These are phyloP conservation scores for Leptogaster cylindrica DNA, from an alignment of 2,888 invertebrate genomes.

Conservation along the genomic window DNA sequence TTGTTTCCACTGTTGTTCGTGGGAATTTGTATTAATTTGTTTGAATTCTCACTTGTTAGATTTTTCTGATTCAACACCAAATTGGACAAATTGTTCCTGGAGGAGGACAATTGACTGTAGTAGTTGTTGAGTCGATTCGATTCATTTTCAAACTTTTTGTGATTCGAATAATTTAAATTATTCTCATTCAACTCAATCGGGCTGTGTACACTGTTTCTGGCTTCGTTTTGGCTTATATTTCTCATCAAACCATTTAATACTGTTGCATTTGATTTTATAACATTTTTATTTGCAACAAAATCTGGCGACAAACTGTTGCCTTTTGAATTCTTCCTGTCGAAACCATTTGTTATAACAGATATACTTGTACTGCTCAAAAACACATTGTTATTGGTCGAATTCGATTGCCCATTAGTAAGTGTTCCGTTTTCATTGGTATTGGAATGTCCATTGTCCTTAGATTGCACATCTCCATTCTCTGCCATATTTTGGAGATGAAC, in stretches of 20 bases:
- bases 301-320: constrained; percentile 50
- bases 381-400: constrained; percentile 40
- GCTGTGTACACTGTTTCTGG: constrained; percentile 4
- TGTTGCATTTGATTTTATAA: constrained; percentile 57
- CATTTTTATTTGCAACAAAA: constrained; percentile 59
- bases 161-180: constrained; percentile 48
- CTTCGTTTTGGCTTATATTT: constrained; percentile 55
- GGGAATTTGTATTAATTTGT: constrained; percentile 38
- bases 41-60: constrained; percentile 40
- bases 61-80: constrained; percentile 42
- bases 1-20: constrained; percentile 13
- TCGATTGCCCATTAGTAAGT: constrained; percentile 12
- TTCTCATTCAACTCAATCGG: constrained; percentile 14
- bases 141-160: constrained; percentile 60
- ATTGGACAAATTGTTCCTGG: constrained; percentile 53
- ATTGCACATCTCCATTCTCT: constrained; percentile 53
- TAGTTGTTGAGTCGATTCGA: constrained; percentile 60
- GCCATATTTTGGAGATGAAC: constrained; percentile 58
- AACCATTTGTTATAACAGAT: constrained; percentile 45
- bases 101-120: constrained; percentile 57
- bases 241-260: constrained; percentile 60
- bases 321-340: constrained; percentile 39
- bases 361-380: constrained; percentile 43
- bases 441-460: constrained; percentile 13
- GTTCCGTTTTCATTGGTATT: neutral